phyloP scores from a whole-genome alignment of 2,888 invertebrate species.

The Caenorhabditis sp. region DNA sequence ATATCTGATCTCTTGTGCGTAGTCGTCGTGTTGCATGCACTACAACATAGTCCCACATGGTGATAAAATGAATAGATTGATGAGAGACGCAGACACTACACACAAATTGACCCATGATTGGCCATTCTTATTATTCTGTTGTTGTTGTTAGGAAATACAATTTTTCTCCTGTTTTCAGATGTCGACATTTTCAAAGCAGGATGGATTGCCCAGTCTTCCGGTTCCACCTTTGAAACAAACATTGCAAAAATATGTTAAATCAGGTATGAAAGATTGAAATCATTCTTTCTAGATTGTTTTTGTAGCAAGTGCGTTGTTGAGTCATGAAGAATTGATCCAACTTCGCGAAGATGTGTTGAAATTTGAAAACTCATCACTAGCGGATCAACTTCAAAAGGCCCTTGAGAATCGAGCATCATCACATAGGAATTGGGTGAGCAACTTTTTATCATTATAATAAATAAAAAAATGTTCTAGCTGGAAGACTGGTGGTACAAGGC shows the following conservation, averaged over 20 bases:
- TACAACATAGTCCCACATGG: background rate
- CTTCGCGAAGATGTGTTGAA: slow-evolving; percentile 43
- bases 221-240: slow-evolving; percentile 53
- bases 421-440: slow-evolving; percentile 53
- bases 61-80: background rate
- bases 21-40: background rate
- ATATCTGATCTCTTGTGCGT: too few relatives aligned
- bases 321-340: slow-evolving; percentile 27
- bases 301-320: slow-evolving; percentile 44
- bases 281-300: too few relatives aligned
- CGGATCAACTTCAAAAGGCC: slow-evolving; percentile 40
- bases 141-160: too few relatives aligned
- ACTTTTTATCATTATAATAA: background rate
- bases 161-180: slow-evolving; percentile 1
- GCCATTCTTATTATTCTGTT: background rate
- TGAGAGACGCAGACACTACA: background rate
- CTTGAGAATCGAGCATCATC: slow-evolving; percentile 40
- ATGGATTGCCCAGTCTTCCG: slow-evolving; percentile 45
- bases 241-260: slow-evolving; percentile 50
- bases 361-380: slow-evolving; percentile 42
- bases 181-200: slow-evolving; percentile 37
- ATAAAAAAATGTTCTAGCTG: slow-evolving; percentile 41
- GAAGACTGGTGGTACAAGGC: slow-evolving; percentile 64
- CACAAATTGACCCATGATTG: background rate
- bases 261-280: too few relatives aligned